Evolutionary conservation across 2,113 vertebrate species (phyloP), one percentile per base, ranked within the genome.

Genomic region (Astur gentilis): DNA sequence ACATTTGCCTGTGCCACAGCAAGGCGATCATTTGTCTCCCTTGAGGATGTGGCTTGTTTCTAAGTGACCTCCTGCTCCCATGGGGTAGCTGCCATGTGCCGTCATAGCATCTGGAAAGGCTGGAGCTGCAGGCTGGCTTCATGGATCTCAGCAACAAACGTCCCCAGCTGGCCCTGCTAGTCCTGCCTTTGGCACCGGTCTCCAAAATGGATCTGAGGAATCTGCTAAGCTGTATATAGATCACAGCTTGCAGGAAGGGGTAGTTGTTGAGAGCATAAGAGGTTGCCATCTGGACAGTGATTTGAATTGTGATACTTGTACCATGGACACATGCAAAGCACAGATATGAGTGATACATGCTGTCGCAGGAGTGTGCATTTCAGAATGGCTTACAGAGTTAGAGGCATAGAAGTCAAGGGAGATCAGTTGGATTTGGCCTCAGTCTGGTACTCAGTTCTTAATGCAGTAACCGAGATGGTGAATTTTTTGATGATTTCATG

Each of bases 281-380:
- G 42, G 11, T 73, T 61, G 25, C n/a, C 7, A 3, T 42, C 36
- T 38, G 21, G 47, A 9, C 58, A 52, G 44, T 2, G 2, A 11
- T 58, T 16, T 6, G 14, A 90, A 8, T 32, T 2, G 3, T 65
- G 78, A 2, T 57, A 3, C 22, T 23, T 45, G 22, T 58, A 13
- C 12, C 27, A 11, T 0, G 7, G 65, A 13, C 42, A 45, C 16
- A 7, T 5, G 23, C 16, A 27, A 12, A 80, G 34, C 34, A 29
- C 1, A 0, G 64, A 19, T 50, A 34, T 2, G 1, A 7, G 3
- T 27, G n/a, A 65, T 70, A 15, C 18, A 9, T 27, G 45, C 34
- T 81, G 50, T n/a, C 34, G 1, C 82, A 26, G 1, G 20, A 88
- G 44, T 0, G 1, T 26, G 47, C 52, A 16, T 92, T 84, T 93